Base-by-base conservation (phyloP, 1,140 invertebrate species). In the Caenorhabditis remanei region DNA sequence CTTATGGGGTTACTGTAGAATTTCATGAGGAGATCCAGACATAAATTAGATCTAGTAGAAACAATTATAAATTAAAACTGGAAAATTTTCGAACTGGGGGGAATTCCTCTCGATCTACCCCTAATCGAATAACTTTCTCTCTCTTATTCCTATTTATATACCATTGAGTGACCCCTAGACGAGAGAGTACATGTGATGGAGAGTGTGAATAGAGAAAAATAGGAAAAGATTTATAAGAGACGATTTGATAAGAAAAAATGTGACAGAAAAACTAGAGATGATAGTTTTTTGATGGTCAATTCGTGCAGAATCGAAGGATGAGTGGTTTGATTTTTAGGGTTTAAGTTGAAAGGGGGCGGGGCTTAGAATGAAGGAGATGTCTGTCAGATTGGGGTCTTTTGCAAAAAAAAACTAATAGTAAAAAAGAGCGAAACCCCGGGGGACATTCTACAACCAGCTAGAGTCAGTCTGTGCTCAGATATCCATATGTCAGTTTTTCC, bases 71-170 rank as follows among this genome's bases (percentile, higher is more conserved):
- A 32, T 32, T 1, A 32, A 32, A 32, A 32, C 32, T 32, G 1
- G 32, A 32, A 32, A 32, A 32, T 32, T 32, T 0, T 32, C 32
- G 32, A 32, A 32, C 32, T 32, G 32, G 32, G 32, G 32, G 32
- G 32, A 32, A 32, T 32, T 32, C 32, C 32, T 32, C 32, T 32
- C 32, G 32, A 32, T 32, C 32, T 32, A 32, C 2, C 32, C 56
- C 19, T 40, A n/a, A 71, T 43, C 41, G 41, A 43, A 43, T 71
- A 19, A 16, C 14, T 16, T 32, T 43, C 4, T 8, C 14, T 40
- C 16, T 71, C 41, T 41, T 13, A 53, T 19, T 24, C 24, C 65
- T 71, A 43, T 71, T 71, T 71, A 71, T 71, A 71, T 71, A 71
- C 65, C 65, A 71, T 14, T 71, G 4, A 32, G 40, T 71, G 65